These are phyloP conservation scores for Rutpela maculata DNA, from an alignment of 2,888 invertebrate species.

Conservation along the genomic window DNA sequence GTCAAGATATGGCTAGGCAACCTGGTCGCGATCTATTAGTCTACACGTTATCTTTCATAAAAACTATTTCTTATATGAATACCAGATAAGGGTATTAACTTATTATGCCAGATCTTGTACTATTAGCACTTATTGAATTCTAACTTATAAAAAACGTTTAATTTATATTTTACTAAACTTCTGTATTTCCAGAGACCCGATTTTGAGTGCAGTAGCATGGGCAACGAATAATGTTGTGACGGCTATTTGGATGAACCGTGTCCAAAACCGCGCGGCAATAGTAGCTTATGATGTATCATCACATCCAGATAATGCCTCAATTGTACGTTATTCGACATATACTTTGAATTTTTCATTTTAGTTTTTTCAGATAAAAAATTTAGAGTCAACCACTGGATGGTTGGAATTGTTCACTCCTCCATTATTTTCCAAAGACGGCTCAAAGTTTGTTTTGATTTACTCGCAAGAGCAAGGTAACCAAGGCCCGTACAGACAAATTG, in stretches of 20 bases:
- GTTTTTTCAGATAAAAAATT: constrained; percentile 73
- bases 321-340: constrained; percentile 35
- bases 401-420: constrained; percentile 86
- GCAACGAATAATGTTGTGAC: constrained; percentile 82
- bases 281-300: constrained; percentile 64
- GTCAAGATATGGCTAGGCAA: too few species aligned
- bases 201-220: constrained; percentile 85
- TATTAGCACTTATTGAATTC: neutral
- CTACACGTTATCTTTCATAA: too few species aligned
- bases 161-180: constrained; percentile 45
- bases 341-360: constrained; percentile 41
- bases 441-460: constrained; percentile 83
- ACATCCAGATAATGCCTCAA: constrained; percentile 36
- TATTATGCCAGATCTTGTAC: too few species aligned
- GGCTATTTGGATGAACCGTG: constrained; percentile 92
- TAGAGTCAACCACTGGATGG: constrained; percentile 81
- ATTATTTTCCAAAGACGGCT: constrained; percentile 81
- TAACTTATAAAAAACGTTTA: neutral
- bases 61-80: too few species aligned
- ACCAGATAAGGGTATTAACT: too few species aligned
- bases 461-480: constrained; percentile 80
- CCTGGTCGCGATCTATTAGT: too few species aligned
- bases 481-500: constrained; percentile 81
- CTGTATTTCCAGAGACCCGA: constrained; percentile 73
- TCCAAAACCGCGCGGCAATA: constrained; percentile 83